Percentiles rank a stretch among this genome's conserved stretches.
Evolutionary conservation across 2,888 invertebrate genomes (phyloP).

Genomic region (Melinaea menophilus): DNA sequence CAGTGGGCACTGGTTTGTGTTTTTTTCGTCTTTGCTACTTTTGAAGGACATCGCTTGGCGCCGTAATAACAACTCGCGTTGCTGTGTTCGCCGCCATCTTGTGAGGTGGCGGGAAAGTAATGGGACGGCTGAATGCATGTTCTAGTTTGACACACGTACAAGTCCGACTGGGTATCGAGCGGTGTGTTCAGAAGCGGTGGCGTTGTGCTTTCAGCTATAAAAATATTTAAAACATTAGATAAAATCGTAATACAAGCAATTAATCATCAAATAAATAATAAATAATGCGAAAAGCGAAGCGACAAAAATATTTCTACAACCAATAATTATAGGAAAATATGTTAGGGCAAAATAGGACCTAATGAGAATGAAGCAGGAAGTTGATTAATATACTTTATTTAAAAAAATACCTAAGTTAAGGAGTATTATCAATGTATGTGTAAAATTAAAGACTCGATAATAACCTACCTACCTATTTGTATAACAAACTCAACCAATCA

Average conservation of each 20-base stretch:
- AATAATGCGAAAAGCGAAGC: neutral
- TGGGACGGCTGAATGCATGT: constrained; percentile 69
- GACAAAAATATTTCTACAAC: too few relatives aligned
- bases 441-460: too few relatives aligned
- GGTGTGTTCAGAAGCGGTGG: constrained; percentile 62
- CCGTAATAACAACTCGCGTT: constrained; percentile 60
- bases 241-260: neutral
- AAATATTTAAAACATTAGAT: constrained; percentile 1
- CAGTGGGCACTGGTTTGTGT: constrained; percentile 41
- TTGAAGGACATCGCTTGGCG: constrained; percentile 63
- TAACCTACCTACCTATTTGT: too few relatives aligned
- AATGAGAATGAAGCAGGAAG: too few relatives aligned
- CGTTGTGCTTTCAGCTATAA: constrained; percentile 64
- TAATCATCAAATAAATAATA: neutral
- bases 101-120: constrained; percentile 59
- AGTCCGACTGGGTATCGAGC: constrained; percentile 57
- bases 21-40: constrained; percentile 56
- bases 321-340: too few relatives aligned
- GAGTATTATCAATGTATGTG: too few relatives aligned
- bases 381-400: too few relatives aligned
- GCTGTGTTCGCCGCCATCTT: constrained; percentile 40
- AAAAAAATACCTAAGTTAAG: too few relatives aligned
- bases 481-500: too few relatives aligned
- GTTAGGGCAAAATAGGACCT: too few relatives aligned
- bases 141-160: constrained; percentile 65